These are phyloP conservation scores for Salvelinus fontinalis DNA, from an alignment of 2,113 vertebrate genomes.

Conservation along the genomic window DNA sequence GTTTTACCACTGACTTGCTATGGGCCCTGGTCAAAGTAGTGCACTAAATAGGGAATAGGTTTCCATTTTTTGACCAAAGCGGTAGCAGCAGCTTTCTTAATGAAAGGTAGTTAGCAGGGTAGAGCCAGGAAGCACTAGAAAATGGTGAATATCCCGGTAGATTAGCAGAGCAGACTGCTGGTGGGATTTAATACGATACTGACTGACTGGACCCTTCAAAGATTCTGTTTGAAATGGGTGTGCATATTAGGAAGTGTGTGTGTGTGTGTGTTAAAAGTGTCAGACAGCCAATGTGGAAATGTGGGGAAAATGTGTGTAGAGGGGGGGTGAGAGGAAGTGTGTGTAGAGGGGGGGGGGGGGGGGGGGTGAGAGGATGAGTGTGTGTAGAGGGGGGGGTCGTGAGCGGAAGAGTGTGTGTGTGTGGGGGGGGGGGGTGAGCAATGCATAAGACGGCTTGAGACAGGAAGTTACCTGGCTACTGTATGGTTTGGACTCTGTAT, in stretches of 20 bases:
- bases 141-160: slow-evolving; percentile 42
- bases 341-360: neutral
- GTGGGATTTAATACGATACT: slow-evolving; percentile 46
- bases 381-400: too few relatives aligned
- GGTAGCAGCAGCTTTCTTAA: slow-evolving; percentile 1
- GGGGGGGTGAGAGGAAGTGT: too few relatives aligned
- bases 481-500: too few relatives aligned
- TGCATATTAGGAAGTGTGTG: slow-evolving; percentile 31
- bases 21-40: too few relatives aligned
- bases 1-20: neutral
- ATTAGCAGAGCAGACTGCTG: slow-evolving; percentile 41
- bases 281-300: too few relatives aligned
- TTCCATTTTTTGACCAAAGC: neutral
- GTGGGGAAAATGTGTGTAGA: too few relatives aligned
- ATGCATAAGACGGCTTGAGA: too few relatives aligned
- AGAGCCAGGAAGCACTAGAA: slow-evolving; percentile 30
- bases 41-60: too few relatives aligned
- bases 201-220: slow-evolving; percentile 41
- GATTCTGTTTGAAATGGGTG: slow-evolving; percentile 29
- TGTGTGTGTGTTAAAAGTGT: slow-evolving; percentile 19
- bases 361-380: too few relatives aligned
- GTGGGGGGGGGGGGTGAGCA: too few relatives aligned
- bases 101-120: slow-evolving; percentile 16
- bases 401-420: too few relatives aligned
- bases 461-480: too few relatives aligned